Evolutionary conservation across 2,888 invertebrate genomes (phyloP).

Genomic region (Tinea semifulvella): DNA sequence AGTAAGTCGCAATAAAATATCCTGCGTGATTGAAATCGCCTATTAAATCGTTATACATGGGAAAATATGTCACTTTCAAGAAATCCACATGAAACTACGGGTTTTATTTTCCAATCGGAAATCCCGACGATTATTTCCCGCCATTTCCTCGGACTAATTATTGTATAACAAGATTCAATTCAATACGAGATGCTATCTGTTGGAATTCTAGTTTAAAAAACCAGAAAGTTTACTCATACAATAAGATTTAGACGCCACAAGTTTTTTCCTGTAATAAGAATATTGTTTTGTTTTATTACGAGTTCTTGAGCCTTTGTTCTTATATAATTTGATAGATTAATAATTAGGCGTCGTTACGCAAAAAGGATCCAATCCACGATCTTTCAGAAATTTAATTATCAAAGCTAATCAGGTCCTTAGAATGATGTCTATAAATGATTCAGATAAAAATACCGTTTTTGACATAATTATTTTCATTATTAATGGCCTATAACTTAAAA

Average conservation of each 20-base stretch:
- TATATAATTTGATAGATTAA: too few species aligned
- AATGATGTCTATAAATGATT: too few species aligned
- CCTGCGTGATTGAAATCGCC: slow-evolving; percentile 19
- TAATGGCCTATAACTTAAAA: too few species aligned
- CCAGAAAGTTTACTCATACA: slow-evolving; percentile 10
- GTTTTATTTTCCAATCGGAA: slow-evolving; percentile 44
- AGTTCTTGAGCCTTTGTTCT: too few species aligned
- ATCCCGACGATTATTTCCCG: slow-evolving; percentile 50
- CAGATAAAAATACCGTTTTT: too few species aligned
- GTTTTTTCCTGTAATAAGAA: too few species aligned
- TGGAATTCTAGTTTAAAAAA: slow-evolving; percentile 9
- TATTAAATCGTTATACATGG: slow-evolving; percentile 34
- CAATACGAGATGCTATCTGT: neutral
- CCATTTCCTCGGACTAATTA: slow-evolving; percentile 32
- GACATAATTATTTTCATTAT: too few species aligned
- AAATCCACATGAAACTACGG: slow-evolving; percentile 29
- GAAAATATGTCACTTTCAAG: slow-evolving; percentile 32
- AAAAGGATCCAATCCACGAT: too few species aligned
- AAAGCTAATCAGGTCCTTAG: too few species aligned
- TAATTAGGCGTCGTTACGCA: too few species aligned
- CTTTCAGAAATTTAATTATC: too few species aligned
- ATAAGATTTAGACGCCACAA: neutral
- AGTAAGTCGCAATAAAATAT: slow-evolving; percentile 16
- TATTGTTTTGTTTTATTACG: too few species aligned
- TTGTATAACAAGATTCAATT: neutral